Percentiles rank a stretch among this genome's conserved stretches.
These are phyloP conservation scores for Plutella xylostella DNA, from an alignment of 2,888 invertebrate species.

Conservation along the genomic window DNA sequence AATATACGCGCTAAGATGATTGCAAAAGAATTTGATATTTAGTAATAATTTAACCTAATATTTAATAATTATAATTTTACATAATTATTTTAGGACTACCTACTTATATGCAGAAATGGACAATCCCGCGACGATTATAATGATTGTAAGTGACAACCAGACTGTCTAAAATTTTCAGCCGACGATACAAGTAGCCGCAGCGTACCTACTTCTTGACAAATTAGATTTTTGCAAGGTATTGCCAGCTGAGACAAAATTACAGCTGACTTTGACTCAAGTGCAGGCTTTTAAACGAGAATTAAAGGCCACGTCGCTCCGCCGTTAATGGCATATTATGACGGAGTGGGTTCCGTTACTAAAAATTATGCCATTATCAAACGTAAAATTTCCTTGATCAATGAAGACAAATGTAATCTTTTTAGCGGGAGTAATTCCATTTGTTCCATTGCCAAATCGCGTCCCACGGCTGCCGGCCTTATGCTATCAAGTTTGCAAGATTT, in stretches of 20 bases:
- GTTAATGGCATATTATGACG: slow-evolving; percentile 63
- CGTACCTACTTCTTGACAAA: slow-evolving; percentile 53
- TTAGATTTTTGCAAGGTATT: slow-evolving; percentile 64
- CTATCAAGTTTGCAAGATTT: no score
- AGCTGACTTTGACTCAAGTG: slow-evolving; percentile 64
- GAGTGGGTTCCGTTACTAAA: slow-evolving; percentile 52
- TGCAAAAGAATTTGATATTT: no score
- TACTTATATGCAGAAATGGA: no score
- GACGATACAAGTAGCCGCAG: not conserved
- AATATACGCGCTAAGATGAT: no score
- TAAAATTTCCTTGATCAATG: slow-evolving; percentile 14
- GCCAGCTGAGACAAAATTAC: slow-evolving; percentile 64
- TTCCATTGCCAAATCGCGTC: slow-evolving; percentile 1
- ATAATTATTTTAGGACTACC: no score
- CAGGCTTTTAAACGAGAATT: slow-evolving; percentile 68
- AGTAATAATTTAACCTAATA: no score
- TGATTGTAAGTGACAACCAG: no score
- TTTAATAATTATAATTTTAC: no score
- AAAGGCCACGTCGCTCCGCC: slow-evolving; percentile 56
- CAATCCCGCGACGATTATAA: no score
- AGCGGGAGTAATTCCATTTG: slow-evolving; percentile 15
- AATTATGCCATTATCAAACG: slow-evolving; percentile 29
- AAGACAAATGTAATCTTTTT: slow-evolving; percentile 15
- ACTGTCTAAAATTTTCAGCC: not conserved
- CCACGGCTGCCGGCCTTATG: not conserved